Base-by-base conservation (phyloP, 64 coral and sea anemone species). In the Dendronephthya gigantea region DNA sequence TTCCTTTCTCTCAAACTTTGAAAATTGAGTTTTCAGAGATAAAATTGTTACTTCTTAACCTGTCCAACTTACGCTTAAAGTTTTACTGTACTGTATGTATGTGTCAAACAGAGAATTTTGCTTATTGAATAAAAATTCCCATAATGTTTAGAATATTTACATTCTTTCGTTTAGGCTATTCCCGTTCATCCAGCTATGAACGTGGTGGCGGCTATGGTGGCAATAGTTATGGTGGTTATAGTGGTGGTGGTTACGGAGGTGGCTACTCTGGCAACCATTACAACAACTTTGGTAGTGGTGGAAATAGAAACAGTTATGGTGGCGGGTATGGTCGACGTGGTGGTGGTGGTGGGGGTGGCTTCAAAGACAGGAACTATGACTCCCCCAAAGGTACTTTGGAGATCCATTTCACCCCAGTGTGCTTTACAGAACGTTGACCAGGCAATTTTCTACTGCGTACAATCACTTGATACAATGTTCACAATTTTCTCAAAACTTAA, bases 261-360 rank as follows among this genome's bases (percentile, higher is more conserved):
- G 81, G 55, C 25, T 62, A 62, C 55, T 62, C 55, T 62, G 55
- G 55, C 55, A 62, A 62, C 55, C 55, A 62, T 7, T 62, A 62
- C 55, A 62, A 62, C 55, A 79, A 39, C 72, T 79, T 37, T 79
- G 72, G 72, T 79, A 33, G 72, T 34, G 72, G 41, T 11, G 41
- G 41, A 6, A 11, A 33, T 34, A 29, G 72, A 79, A 79, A 17
- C 31, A 79, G 72, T 35, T 79, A 79, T 79, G 72, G 72, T 48
- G 83, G 91, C 76, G 94, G 89, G 4, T 68, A 89, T 49, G 56
- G 88, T 15, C 76, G 92, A 59, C 81, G 89, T 36, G 81, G 84
- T 37, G 65, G 85, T 30, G 41, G 41, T 11, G 41, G 41, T 11
- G 83, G 84, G 9, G 88, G 92, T n/a, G 85, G 59, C 8, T 84